These are phyloP conservation scores for Dermatophagoides farinae DNA, from an alignment of 1,140 invertebrate genomes.

Conservation along the genomic window DNA sequence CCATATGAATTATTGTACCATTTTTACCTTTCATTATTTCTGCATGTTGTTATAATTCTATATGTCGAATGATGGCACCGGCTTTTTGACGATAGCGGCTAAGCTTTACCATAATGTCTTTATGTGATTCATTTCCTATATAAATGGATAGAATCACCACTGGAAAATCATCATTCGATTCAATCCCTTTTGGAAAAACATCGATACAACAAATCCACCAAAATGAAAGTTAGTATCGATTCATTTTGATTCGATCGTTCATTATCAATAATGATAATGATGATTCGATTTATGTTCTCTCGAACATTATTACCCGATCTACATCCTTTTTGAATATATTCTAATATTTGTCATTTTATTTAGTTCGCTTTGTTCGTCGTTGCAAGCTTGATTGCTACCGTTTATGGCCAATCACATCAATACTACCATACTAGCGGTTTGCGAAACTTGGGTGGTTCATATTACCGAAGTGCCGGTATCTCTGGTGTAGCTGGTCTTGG, in stretches of 20 bases:
- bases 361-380: not conserved
- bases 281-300: too few species aligned
- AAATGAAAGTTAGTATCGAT: not conserved
- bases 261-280: too few species aligned
- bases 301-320: too few species aligned
- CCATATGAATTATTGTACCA: too few species aligned
- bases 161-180: not conserved
- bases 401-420: not conserved
- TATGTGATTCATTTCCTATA: not conserved
- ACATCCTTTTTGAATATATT: not conserved
- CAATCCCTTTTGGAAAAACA: not conserved
- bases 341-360: not conserved
- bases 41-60: too few species aligned
- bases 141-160: not conserved
- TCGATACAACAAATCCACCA: not conserved
- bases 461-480: not conserved
- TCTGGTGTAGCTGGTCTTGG: not conserved
- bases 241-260: not conserved
- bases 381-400: not conserved
- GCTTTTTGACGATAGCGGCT: too few species aligned
- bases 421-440: not conserved
- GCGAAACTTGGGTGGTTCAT: not conserved
- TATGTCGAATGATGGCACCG: too few species aligned
- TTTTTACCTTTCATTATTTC: too few species aligned
- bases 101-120: too few species aligned